A percentile compares a stretch with the other conserved stretches of the same genome.
phyloP scores from a whole-genome alignment of 2,888 invertebrate species.

The Bibio marci region DNA sequence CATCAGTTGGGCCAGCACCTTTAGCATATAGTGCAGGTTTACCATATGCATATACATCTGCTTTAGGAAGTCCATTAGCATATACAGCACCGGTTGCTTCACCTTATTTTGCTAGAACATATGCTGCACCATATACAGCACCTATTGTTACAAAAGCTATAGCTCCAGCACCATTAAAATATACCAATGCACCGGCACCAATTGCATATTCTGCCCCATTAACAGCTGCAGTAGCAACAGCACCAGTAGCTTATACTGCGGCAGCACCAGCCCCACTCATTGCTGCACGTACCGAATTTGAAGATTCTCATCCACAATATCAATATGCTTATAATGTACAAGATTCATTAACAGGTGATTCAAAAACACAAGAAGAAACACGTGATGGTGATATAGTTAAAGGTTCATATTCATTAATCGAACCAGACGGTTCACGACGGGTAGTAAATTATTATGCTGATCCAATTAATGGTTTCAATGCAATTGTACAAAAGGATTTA shows the following conservation, averaged over 20 bases:
- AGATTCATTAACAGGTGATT: conserved; percentile 32
- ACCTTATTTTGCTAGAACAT: neutral
- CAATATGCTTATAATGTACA: conserved; percentile 32
- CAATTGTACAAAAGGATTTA: conserved; percentile 29
- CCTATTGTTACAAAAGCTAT: neutral
- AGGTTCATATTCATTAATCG: conserved; percentile 31
- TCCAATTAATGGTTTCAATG: conserved; percentile 32
- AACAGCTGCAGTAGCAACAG: conserved; percentile 26
- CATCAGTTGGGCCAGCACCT: conserved; percentile 9
- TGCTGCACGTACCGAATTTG: conserved; percentile 24
- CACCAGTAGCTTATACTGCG: conserved; percentile 25
- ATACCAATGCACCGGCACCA: conserved; percentile 14
- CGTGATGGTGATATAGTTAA: conserved; percentile 32
- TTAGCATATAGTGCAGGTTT: conserved; percentile 7
- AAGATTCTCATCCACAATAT: conserved; percentile 31
- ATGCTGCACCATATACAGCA: neutral
- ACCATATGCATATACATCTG: conserved; percentile 4
- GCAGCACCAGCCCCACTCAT: conserved; percentile 21
- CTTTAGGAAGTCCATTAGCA: conserved; percentile 7
- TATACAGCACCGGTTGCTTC: conserved; percentile 5
- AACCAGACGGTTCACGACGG: conserved; percentile 32
- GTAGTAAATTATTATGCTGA: conserved; percentile 33
- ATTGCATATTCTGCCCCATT: conserved; percentile 12
- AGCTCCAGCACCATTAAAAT: conserved; percentile 10
- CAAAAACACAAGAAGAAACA: conserved; percentile 31